A percentile compares a stretch with the other conserved stretches of the same genome.
These are phyloP conservation scores for Octodonta nipae DNA, from an alignment of 2,888 invertebrate species.

Conservation along the genomic window DNA sequence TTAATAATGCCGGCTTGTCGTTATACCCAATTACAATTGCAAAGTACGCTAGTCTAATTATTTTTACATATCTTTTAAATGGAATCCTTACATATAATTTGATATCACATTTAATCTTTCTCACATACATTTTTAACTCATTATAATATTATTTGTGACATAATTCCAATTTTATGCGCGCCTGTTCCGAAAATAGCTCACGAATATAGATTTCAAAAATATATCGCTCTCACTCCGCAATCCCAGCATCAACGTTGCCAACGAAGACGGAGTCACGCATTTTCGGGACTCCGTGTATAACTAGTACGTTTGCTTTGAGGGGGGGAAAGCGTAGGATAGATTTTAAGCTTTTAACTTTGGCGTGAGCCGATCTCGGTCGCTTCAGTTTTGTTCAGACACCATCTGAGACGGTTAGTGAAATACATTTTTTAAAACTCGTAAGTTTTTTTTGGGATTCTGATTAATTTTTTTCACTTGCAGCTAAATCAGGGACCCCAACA, in stretches of 20 bases:
- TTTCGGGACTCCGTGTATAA: conserved; percentile 7
- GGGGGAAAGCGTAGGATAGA: conserved; percentile 20
- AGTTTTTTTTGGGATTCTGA: conserved; percentile 2
- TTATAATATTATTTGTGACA: conserved; percentile 1
- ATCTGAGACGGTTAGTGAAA: conserved; percentile 13
- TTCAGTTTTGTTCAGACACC: conserved; percentile 16
- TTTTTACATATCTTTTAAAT: too few relatives aligned
- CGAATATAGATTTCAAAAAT: too few relatives aligned
- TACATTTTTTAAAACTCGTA: not conserved
- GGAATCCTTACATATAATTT: too few relatives aligned
- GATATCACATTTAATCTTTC: too few relatives aligned
- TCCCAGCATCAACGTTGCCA: too few relatives aligned
- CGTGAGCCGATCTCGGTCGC: conserved; percentile 14
- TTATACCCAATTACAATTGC: too few relatives aligned
- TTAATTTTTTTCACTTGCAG: conserved; percentile 31
- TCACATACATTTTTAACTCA: too few relatives aligned
- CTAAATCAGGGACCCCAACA: conserved; percentile 51
- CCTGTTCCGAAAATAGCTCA: too few relatives aligned
- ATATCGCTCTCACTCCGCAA: too few relatives aligned
- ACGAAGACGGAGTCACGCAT: conserved; percentile 7
- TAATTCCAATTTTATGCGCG: too few relatives aligned
- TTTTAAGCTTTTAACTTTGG: conserved; percentile 18
- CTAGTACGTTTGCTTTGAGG: conserved; percentile 7
- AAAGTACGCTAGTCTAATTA: too few relatives aligned
- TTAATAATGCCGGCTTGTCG: too few relatives aligned